phyloP scores from a whole-genome alignment of 2,888 invertebrate species.

The Nomada ferruginata region DNA sequence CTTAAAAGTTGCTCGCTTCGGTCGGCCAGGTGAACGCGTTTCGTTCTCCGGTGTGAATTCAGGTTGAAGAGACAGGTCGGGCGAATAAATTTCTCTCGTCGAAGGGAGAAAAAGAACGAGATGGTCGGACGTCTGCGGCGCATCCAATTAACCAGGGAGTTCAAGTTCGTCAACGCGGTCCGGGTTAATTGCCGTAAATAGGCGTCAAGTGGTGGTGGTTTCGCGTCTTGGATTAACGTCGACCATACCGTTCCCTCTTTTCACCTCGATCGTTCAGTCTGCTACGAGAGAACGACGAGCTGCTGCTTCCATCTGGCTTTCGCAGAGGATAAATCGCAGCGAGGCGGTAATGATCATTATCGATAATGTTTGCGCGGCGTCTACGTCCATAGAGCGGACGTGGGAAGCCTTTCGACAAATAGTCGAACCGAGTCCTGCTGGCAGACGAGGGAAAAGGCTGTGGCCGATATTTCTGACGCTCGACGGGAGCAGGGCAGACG shows the following conservation, averaged over 20 bases:
- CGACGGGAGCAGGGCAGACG: slow-evolving; percentile 11
- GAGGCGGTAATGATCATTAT: slow-evolving; percentile 40
- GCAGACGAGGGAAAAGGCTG: neutral
- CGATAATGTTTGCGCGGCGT: slow-evolving; percentile 6
- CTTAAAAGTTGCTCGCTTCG: slow-evolving; percentile 4
- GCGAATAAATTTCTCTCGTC: slow-evolving; percentile 25
- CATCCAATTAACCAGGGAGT: slow-evolving; percentile 69
- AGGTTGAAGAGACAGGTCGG: slow-evolving; percentile 16
- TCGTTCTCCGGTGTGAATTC: neutral
- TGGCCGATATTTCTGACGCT: slow-evolving; percentile 60
- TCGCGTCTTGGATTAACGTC: slow-evolving; percentile 62
- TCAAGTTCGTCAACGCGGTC: slow-evolving; percentile 76
- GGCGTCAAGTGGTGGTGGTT: slow-evolving; percentile 74
- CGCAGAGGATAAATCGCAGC: neutral
- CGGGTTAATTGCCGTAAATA: slow-evolving; percentile 77
- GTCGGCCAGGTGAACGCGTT: slow-evolving; percentile 12
- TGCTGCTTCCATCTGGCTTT: neutral
- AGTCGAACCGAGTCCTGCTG: neutral
- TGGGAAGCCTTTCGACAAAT: slow-evolving; percentile 7
- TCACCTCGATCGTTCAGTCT: slow-evolving; percentile 6
- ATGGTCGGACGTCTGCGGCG: slow-evolving; percentile 22
- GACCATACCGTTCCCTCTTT: slow-evolving; percentile 23
- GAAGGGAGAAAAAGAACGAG: neutral
- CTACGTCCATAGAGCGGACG: neutral
- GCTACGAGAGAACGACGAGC: neutral